A percentile compares a stretch with the other conserved stretches of the same genome.
These are phyloP conservation scores for Drosophila varians DNA, from an alignment of 1,140 invertebrate species.

Conservation along the genomic window DNA sequence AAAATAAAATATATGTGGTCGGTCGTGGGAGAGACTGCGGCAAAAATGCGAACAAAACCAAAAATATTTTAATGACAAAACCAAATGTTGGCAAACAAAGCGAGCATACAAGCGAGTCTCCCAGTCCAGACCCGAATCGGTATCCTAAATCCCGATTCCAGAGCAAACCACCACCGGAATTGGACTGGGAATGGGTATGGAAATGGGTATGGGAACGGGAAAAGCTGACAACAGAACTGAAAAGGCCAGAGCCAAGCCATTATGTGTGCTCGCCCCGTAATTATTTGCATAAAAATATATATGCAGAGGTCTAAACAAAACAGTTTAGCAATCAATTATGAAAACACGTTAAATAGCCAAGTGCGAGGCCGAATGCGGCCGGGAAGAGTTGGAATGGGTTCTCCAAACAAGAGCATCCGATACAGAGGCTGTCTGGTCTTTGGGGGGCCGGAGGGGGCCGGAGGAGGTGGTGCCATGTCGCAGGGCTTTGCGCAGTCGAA, in stretches of 20 bases:
- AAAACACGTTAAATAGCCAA: conserved; percentile 81
- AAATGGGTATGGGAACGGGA: no score
- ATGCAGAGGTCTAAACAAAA: conserved; percentile 81
- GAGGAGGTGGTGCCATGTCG: conserved; percentile 7
- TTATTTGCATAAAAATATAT: conserved; percentile 82
- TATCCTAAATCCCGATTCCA: conserved; percentile 23
- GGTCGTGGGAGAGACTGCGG: conserved; percentile 26
- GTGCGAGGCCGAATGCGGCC: conserved; percentile 62
- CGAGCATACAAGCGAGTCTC: conserved; percentile 43
- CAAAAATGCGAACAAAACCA: conserved; percentile 73
- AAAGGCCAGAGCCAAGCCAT: conserved; percentile 49
- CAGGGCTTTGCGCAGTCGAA: conserved; percentile 25
- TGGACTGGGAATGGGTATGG: neutral
- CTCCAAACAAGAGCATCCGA: conserved; percentile 33
- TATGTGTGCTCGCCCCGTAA: conserved; percentile 75
- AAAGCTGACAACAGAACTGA: conserved; percentile 2
- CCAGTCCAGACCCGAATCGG: conserved; percentile 24
- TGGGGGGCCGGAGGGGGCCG: no score
- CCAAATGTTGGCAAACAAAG: conserved; percentile 68
- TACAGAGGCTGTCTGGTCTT: conserved; percentile 24
- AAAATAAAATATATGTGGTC: conserved; percentile 14
- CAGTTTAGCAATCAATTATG: conserved; percentile 82
- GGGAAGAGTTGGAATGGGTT: conserved; percentile 4
- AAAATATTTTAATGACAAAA: conserved; percentile 81
- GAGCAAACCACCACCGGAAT: conserved; percentile 9